phyloP scores from a whole-genome alignment of 2,888 invertebrate genomes.

The Barypeithes pellucidus region DNA sequence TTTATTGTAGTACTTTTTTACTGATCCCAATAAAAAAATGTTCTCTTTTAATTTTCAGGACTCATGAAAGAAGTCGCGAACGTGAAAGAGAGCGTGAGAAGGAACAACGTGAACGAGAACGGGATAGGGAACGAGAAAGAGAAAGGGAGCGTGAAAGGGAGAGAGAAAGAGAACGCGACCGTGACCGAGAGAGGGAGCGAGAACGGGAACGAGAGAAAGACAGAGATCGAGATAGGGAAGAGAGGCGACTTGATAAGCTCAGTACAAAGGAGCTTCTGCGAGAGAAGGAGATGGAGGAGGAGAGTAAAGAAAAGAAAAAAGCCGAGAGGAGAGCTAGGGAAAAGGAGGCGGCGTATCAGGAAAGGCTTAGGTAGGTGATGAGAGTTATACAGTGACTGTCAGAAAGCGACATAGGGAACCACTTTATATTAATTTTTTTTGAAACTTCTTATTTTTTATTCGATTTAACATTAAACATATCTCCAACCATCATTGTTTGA shows the following conservation, averaged over 20 bases:
- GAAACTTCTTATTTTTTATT: no score
- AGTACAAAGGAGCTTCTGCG: slow-evolving; percentile 77
- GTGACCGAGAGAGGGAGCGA: slow-evolving; percentile 71
- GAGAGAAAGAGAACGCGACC: slow-evolving; percentile 69
- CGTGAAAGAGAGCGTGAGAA: slow-evolving; percentile 69
- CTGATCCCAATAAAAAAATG: no score
- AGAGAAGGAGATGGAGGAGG: slow-evolving; percentile 92
- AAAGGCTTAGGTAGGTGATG: slow-evolving; percentile 73
- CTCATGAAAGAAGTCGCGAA: slow-evolving; percentile 68
- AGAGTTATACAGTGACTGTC: no score
- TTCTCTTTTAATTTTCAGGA: no score
- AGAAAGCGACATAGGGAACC: no score
- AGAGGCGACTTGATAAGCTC: slow-evolving; percentile 74
- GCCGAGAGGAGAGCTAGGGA: slow-evolving; percentile 93
- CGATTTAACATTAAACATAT: no score
- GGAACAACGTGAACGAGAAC: slow-evolving; percentile 69
- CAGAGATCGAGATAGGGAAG: slow-evolving; percentile 75
- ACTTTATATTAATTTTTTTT: no score
- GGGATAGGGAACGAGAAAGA: slow-evolving; percentile 70
- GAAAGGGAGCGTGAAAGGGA: slow-evolving; percentile 70
- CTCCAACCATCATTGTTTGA: no score
- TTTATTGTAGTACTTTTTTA: no score
- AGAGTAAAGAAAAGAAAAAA: slow-evolving; percentile 91
- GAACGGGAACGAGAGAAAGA: slow-evolving; percentile 77
- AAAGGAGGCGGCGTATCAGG: slow-evolving; percentile 97